Base-by-base conservation (phyloP, 2,113 vertebrate species). In the Raja brachyura region DNA sequence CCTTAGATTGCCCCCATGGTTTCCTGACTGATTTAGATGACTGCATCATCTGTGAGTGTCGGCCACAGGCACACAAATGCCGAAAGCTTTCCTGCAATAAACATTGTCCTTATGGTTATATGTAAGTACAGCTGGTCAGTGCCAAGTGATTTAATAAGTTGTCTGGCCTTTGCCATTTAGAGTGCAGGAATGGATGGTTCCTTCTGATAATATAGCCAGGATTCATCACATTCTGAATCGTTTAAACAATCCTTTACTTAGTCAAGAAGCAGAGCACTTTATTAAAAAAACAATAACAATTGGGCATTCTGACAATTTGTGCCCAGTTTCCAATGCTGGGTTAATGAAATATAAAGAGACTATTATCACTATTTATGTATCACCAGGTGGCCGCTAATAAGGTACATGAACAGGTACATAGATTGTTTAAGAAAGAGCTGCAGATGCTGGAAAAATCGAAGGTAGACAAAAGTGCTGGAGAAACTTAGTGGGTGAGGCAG, bases 11-110 rank as follows among this genome's bases (percentile, higher is more conserved):
- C 93, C 95, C 96, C 1, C 94, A 93, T 96, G 97, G 97, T 76
- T 96, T 96, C 77, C 94, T 96, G 94, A 96, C 93, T 93, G 97
- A 97, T 39, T 94, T 96, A 74, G 95, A 95, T 93, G 97, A 96
- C 94, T 97, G 97, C n/a, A 95, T 96, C 93, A 95, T 96, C 93
- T 97, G 97, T n/a, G 95, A 97, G 90, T 97, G 97, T 94, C 95
- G 81, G 85, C 85, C 94, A 73, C 95, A 94, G 0, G 18, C 94
- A 68, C 93, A 95, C 86, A 96, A 94, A 93, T 97, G 97, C 90
- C 95, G 96, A 94, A 96, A 95, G 90, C 81, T 97, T 95, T 96
- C 95, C 94, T 97, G 97, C 94, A 96, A 95, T 93, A 97, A 97
- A 94, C 97, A 96, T 94, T 97, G 97, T 94, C 96, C 96, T 9